Conservation (phyloP, 2,888 invertebrate species). For the Cloeon dipterum region DNA sequence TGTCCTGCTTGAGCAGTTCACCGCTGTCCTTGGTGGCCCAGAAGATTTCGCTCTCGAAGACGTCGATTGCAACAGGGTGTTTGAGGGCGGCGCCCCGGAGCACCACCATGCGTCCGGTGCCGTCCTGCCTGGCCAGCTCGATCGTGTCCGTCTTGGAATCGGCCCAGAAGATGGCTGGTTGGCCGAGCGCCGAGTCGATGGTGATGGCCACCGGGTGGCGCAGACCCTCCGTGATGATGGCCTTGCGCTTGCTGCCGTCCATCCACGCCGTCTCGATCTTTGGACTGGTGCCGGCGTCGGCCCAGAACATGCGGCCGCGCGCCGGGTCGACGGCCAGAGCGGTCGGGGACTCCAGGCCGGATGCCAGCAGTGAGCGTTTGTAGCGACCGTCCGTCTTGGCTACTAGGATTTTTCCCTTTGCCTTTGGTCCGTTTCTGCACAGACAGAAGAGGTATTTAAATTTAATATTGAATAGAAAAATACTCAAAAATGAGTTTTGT, state of each 20-base stretch:
- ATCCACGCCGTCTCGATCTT: conserved; percentile 82
- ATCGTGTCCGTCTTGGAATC: conserved; percentile 82
- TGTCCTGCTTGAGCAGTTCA: conserved; percentile 74
- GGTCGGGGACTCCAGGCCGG: conserved; percentile 65
- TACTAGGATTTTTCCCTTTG: conserved; percentile 51
- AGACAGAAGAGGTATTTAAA: too few species aligned
- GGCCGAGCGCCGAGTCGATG: conserved; percentile 75
- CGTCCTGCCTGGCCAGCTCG: conserved; percentile 66
- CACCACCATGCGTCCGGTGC: conserved; percentile 45
- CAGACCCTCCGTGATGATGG: conserved; percentile 58
- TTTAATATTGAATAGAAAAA: too few species aligned
- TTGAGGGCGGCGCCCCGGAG: conserved; percentile 38
- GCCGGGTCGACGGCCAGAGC: conserved; percentile 75
- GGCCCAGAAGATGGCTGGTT: conserved; percentile 73
- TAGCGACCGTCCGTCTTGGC: conserved; percentile 78
- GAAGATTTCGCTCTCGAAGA: conserved; percentile 80
- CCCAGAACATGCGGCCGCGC: conserved; percentile 75
- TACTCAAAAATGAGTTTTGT: too few species aligned
- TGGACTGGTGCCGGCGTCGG: conserved; percentile 72
- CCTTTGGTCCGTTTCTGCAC: conserved; percentile 13
- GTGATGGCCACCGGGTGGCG: conserved; percentile 74
- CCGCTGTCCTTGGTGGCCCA: conserved; percentile 85
- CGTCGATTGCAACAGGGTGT: conserved; percentile 71
- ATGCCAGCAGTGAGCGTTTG: conserved; percentile 50
- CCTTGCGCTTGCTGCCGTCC: conserved; percentile 76